Conservation (phyloP, 1,140 invertebrate species). For the Ostrea edulis region DNA sequence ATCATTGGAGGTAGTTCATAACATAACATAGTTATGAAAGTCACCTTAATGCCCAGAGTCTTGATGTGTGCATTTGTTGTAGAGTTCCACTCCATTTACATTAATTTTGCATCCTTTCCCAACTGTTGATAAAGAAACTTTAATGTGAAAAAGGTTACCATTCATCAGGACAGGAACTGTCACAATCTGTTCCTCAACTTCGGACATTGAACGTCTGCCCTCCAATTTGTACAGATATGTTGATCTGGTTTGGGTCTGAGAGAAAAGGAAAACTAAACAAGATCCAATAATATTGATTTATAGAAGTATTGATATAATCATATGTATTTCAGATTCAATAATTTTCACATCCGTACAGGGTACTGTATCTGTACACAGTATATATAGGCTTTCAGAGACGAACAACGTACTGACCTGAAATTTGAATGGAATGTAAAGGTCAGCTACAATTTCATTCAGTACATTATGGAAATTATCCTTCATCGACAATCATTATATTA, state of each 20-base stretch:
- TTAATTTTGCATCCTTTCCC: conserved; percentile 2
- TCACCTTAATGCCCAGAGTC: conserved; percentile 9
- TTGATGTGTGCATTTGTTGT: background rate
- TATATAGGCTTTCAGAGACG: too few relatives aligned
- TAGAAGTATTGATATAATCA: background rate
- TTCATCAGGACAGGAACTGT: background rate
- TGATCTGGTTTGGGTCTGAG: background rate
- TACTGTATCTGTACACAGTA: too few relatives aligned
- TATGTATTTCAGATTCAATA: background rate
- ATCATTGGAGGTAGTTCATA: conserved; percentile 48
- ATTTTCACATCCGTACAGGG: background rate
- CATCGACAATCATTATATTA: too few relatives aligned
- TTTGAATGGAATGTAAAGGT: background rate
- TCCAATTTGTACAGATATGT: conserved; percentile 8
- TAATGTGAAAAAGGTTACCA: background rate
- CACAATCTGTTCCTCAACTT: background rate
- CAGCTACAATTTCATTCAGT: background rate
- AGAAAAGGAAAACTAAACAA: background rate
- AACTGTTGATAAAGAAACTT: background rate
- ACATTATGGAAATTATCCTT: background rate
- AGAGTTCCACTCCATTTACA: conserved; percentile 31
- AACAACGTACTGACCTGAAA: too few relatives aligned
- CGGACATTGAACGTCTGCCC: background rate
- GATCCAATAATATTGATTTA: background rate
- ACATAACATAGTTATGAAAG: conserved; percentile 39